Conservation (phyloP, 2,113 vertebrate species). For the Labeo catla region DNA sequence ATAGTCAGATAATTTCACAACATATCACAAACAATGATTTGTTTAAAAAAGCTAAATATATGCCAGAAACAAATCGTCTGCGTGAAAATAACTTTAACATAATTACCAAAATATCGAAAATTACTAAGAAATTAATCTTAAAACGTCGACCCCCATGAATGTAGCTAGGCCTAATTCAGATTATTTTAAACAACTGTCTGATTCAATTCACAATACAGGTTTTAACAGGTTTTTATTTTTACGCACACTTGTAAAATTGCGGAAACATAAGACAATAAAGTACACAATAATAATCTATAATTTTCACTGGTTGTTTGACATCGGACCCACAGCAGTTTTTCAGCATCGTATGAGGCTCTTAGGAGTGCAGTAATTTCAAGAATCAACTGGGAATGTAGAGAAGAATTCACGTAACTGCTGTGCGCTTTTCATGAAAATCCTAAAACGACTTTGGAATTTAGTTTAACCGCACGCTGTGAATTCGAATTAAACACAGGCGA, state of each 20-base stretch:
- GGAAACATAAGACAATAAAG: background rate
- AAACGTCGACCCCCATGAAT: background rate
- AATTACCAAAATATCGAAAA: background rate
- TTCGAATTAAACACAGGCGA: slow-evolving; percentile 54
- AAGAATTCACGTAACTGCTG: slow-evolving; percentile 44
- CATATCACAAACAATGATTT: background rate
- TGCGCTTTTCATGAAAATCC: slow-evolving; percentile 52
- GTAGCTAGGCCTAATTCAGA: background rate
- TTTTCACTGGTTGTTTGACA: background rate
- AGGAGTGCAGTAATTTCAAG: slow-evolving; percentile 32
- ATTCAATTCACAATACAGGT: background rate
- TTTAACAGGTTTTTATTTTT: background rate
- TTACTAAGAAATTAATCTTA: background rate
- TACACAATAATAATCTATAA: background rate
- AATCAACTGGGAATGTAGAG: slow-evolving; percentile 41
- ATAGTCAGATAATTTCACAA: background rate
- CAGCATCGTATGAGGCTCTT: slow-evolving; percentile 4
- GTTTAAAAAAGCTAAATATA: no score
- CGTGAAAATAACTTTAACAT: background rate
- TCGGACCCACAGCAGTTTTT: slow-evolving; percentile 28
- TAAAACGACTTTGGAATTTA: slow-evolving; percentile 42
- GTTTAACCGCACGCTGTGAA: slow-evolving; percentile 58
- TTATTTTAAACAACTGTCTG: background rate
- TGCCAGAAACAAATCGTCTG: background rate
- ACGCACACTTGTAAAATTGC: background rate